A percentile compares a stretch with the other conserved stretches of the same genome.
These are phyloP conservation scores for Elysia crispata DNA, from an alignment of 2,888 invertebrate species.

Conservation along the genomic window DNA sequence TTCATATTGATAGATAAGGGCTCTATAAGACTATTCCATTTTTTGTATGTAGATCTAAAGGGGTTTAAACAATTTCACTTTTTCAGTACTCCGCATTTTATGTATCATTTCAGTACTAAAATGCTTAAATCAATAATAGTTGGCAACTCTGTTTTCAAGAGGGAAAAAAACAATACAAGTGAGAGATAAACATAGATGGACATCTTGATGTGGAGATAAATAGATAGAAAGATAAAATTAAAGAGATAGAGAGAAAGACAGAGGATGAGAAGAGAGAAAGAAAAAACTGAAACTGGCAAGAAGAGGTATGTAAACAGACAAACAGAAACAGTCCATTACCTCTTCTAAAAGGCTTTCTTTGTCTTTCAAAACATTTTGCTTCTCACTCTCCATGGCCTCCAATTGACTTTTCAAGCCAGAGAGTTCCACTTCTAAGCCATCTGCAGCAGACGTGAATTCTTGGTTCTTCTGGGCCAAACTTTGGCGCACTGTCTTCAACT, in stretches of 20 bases:
- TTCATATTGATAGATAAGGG: no score
- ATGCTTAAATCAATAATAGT: no score
- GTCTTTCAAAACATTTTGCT: conserved; percentile 64
- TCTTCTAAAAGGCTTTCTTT: conserved; percentile 73
- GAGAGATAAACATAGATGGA: background rate
- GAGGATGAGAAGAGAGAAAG: conserved; percentile 7
- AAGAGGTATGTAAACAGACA: no score
- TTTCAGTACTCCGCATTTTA: no score
- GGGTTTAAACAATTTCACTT: no score
- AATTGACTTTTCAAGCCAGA: conserved; percentile 60
- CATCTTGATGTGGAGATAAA: background rate
- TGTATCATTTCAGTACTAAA: no score
- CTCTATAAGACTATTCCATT: no score
- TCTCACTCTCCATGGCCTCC: conserved; percentile 62
- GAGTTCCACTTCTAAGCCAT: conserved; percentile 63
- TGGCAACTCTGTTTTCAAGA: no score
- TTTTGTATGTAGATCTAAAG: no score
- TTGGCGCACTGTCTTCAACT: conserved; percentile 55
- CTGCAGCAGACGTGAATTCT: conserved; percentile 62
- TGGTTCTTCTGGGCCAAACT: conserved; percentile 58
- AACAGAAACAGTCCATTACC: no score
- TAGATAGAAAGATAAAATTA: background rate
- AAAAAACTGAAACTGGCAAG: background rate
- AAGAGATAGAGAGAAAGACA: conserved; percentile 18
- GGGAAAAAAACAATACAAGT: background rate